Evolutionary conservation across 35 echinoderm and acorn worm species (phyloP).

Genomic region (Acanthaster planci): DNA sequence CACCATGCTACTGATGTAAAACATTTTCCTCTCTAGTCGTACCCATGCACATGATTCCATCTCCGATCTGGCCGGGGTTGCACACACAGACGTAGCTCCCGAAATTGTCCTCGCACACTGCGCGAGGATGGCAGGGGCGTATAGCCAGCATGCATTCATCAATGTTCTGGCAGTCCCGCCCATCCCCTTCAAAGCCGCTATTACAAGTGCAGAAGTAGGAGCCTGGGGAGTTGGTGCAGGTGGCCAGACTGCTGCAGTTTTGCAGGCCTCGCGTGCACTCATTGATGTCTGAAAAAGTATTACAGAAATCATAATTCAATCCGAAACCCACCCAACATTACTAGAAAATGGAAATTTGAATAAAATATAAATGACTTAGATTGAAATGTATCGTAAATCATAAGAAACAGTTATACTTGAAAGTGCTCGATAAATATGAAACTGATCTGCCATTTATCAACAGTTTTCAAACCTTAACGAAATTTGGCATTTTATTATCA

Average conservation of each 20-base stretch:
- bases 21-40: not conserved
- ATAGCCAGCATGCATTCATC: conserved; percentile 55
- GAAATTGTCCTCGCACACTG: conserved; percentile 58
- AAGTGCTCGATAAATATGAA: not conserved
- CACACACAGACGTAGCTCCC: conserved; percentile 77
- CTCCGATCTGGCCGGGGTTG: conserved; percentile 47
- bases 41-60: conserved; percentile 76
- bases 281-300: conserved; percentile 77
- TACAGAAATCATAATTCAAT: too few species aligned
- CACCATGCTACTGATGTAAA: not conserved
- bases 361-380: not conserved
- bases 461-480: too few species aligned
- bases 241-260: conserved; percentile 54
- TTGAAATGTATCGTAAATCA: not conserved
- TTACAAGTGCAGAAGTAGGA: conserved; percentile 65
- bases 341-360: too few species aligned
- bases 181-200: conserved; percentile 54
- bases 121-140: conserved; percentile 54
- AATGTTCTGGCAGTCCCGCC: conserved; percentile 57
- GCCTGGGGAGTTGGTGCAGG: conserved; percentile 60
- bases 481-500: too few species aligned
- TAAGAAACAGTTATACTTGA: not conserved
- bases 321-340: too few species aligned
- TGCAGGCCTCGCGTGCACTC: conserved; percentile 56
- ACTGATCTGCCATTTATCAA: too few species aligned